Evolutionary conservation across 2,888 invertebrate genomes (phyloP).

Genomic region (Thalpophila matura): DNA sequence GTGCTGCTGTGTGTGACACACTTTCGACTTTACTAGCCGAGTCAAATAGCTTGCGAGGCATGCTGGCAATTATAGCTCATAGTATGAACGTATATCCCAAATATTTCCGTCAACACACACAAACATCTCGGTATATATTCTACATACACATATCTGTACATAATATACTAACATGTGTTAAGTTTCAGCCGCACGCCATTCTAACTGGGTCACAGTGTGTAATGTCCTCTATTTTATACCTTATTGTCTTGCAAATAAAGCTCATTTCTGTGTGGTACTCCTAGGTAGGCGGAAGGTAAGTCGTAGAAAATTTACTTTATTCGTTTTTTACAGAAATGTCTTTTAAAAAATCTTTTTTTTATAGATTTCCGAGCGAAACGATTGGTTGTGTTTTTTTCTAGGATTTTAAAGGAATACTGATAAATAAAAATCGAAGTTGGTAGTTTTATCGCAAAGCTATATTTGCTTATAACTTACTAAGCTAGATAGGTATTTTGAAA

Average conservation of each 20-base stretch:
- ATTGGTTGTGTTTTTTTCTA: neutral
- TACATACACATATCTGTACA: slow-evolving; percentile 53
- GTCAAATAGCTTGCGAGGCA: no score
- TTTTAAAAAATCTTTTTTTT: no score
- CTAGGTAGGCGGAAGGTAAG: slow-evolving; percentile 61
- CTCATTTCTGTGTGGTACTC: slow-evolving; percentile 57
- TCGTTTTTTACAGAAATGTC: slow-evolving; percentile 6
- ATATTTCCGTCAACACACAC: slow-evolving; percentile 10
- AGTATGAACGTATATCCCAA: neutral
- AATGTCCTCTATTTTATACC: slow-evolving; percentile 52
- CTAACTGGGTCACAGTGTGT: slow-evolving; percentile 79
- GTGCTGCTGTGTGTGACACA: no score
- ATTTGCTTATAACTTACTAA: no score
- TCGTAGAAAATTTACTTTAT: slow-evolving; percentile 12
- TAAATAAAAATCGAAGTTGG: no score
- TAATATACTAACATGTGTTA: slow-evolving; percentile 65
- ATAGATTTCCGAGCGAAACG: neutral
- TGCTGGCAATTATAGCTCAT: no score
- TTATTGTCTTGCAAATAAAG: slow-evolving; percentile 45
- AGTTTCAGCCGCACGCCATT: slow-evolving; percentile 68
- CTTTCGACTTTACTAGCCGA: no score
- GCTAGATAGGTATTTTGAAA: no score
- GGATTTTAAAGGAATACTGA: slow-evolving; percentile 2
- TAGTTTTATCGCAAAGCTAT: no score
- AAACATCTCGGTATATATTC: slow-evolving; percentile 47